These are phyloP conservation scores for Phalloptychus januarius DNA, from an alignment of 2,797 vertebrate genomes.

Conservation along the genomic window DNA sequence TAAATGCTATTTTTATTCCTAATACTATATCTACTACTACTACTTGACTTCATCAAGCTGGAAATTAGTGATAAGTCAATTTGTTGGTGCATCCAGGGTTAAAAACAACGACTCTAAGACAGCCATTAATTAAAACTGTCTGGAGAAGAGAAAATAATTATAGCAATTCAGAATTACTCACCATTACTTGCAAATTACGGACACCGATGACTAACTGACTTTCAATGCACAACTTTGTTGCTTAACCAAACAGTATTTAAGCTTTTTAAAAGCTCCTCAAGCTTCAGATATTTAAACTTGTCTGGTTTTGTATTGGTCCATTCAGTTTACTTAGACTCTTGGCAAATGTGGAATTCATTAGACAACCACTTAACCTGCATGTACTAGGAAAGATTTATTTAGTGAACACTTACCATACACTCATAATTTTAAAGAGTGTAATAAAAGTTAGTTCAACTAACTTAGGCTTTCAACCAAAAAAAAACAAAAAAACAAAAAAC, in stretches of 20 bases:
- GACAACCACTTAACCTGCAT: slow-evolving; percentile 3
- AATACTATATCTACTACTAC: neutral
- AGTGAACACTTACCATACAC: neutral
- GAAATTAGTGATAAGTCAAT: neutral
- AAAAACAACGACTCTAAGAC: slow-evolving; percentile 51
- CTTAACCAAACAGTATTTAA: slow-evolving; percentile 37
- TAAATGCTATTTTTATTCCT: neutral
- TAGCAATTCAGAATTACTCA: slow-evolving; percentile 50
- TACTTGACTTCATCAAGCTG: neutral
- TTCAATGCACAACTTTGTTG: slow-evolving; percentile 42
- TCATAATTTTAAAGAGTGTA: slow-evolving; percentile 14
- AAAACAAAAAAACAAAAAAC: slow-evolving; percentile 17
- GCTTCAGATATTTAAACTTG: slow-evolving; percentile 18
- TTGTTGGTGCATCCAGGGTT: slow-evolving; percentile 21
- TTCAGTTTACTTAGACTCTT: neutral
- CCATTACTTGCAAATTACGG: slow-evolving; percentile 54
- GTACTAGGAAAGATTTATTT: slow-evolving; percentile 7
- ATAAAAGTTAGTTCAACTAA: slow-evolving; percentile 17
- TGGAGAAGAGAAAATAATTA: slow-evolving; percentile 48
- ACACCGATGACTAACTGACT: slow-evolving; percentile 44
- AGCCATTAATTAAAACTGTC: slow-evolving; percentile 39
- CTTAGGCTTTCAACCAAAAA: slow-evolving; percentile 24
- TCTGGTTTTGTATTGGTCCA: neutral
- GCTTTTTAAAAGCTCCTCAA: slow-evolving; percentile 18
- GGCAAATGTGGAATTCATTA: neutral